These are phyloP conservation scores for Onchidella celtica DNA, from an alignment of 2,888 invertebrate species.

Conservation along the genomic window DNA sequence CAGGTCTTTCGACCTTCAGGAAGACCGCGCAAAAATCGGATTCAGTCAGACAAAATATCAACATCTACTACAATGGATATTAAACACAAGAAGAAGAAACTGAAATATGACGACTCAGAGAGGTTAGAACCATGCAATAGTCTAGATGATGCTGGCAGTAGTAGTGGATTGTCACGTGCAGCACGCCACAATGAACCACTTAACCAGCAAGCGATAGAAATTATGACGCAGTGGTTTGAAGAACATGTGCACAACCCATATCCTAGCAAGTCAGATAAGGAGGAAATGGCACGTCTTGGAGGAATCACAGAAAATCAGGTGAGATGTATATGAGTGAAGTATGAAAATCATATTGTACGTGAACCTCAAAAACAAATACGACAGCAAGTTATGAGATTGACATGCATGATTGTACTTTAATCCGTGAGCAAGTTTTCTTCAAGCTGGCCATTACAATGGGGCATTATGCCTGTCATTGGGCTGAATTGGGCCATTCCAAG, in stretches of 20 bases:
- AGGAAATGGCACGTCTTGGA: conserved; percentile 67
- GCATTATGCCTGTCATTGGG: too few species aligned
- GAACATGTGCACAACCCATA: conserved; percentile 70
- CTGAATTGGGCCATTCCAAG: too few species aligned
- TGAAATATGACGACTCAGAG: not conserved
- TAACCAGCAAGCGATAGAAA: conserved; percentile 62
- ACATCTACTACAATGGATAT: conserved; percentile 43
- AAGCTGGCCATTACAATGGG: too few species aligned
- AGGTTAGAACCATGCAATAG: not conserved
- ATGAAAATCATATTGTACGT: too few species aligned
- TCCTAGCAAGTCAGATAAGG: conserved; percentile 70
- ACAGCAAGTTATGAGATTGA: too few species aligned
- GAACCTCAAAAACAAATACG: too few species aligned
- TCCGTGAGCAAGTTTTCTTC: too few species aligned
- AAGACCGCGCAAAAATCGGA: conserved; percentile 39
- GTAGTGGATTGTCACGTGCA: conserved; percentile 35
- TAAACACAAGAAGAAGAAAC: conserved; percentile 8
- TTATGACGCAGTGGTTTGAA: conserved; percentile 75
- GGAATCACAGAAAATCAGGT: conserved; percentile 63
- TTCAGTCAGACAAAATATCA: conserved; percentile 56
- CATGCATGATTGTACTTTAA: too few species aligned
- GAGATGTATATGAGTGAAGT: too few species aligned
- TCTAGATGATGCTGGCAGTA: not conserved
- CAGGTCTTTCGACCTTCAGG: conserved; percentile 17
- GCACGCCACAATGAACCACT: conserved; percentile 72